Percentiles rank a stretch among this genome's conserved stretches.
These are phyloP conservation scores for Chrysocyon brachyurus DNA, from an alignment of 2,797 vertebrate genomes.

Conservation along the genomic window DNA sequence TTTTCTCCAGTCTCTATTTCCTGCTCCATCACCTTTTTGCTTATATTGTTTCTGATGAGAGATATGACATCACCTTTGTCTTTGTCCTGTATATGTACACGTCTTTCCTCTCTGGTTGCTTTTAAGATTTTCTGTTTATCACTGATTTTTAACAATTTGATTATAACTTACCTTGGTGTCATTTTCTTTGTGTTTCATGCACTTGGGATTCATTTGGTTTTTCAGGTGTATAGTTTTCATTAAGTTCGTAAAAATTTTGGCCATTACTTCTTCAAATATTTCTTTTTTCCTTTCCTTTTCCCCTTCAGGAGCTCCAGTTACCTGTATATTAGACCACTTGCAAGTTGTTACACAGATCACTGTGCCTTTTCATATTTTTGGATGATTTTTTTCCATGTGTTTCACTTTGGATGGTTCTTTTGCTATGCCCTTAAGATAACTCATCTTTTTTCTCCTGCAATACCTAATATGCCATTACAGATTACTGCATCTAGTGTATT, in stretches of 20 bases:
- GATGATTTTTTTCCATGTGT: neutral
- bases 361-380: neutral
- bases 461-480: constrained; percentile 9
- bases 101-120: neutral
- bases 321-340: neutral
- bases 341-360: neutral
- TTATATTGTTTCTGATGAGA: neutral
- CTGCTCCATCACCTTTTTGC: neutral
- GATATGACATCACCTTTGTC: neutral
- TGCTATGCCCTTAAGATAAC: constrained; percentile 3
- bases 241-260: neutral
- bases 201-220: neutral
- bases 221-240: neutral
- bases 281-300: neutral
- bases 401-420: constrained; percentile 15
- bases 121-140: constrained; percentile 18
- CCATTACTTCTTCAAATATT: constrained; percentile 7
- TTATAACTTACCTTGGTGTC: neutral
- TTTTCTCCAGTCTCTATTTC: neutral
- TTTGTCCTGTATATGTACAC: neutral
- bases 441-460: neutral
- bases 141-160: neutral
- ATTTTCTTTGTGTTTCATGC: constrained; percentile 43
- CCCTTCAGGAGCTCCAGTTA: neutral
- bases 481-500: neutral